Base-by-base conservation (phyloP, 2,113 vertebrate genomes). In the Daubentonia madagascariensis region DNA sequence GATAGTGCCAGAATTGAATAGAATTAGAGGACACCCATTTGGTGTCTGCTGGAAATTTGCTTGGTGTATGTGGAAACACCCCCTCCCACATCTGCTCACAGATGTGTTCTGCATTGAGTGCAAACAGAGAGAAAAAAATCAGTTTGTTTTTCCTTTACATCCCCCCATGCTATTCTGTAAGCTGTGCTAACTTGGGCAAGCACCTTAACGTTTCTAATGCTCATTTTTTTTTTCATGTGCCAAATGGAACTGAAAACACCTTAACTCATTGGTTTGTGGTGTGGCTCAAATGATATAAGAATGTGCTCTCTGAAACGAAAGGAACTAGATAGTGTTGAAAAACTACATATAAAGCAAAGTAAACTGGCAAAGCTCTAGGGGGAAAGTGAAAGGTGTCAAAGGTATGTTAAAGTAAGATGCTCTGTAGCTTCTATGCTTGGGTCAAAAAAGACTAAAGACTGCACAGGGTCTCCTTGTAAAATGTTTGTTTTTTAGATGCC, bases 241-340 rank as follows among this genome's bases (percentile, higher is more conserved):
- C 76, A 93, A 79, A 50, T 87, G 37, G 43, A 12, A 93, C 23
- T 45, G 63, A 37, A 89, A 92, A 93, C 10, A 67, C 23, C 17
- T 63, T 70, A 57, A 65, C 17, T 93, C 23, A 90, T 25, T 63
- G 65, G 54, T 85, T 93, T 80, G 32, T 63, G 37, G 25, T 14
- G 4, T 86, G 37, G 52, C 76, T 91, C 43, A 93, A 76, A 83
- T 59, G 20, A 61, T 30, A 8, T 9, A 81, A 91, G 50, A 91
- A 93, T 73, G 59, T 88, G 14, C 35, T 85, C 18, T 94, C 52
- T 85, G 45, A 92, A 79, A 75, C 70, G 52, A 93, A 78, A 85
- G 61, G 37, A 90, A 80, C 54, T 72, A 94, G 83, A 52, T 79
- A 22, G n/a, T 52, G 18, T 80, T 95, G 65, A 83, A 93, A 96